Base-by-base conservation (phyloP, 2,888 invertebrate species). In the Eristalinus aeneus region DNA sequence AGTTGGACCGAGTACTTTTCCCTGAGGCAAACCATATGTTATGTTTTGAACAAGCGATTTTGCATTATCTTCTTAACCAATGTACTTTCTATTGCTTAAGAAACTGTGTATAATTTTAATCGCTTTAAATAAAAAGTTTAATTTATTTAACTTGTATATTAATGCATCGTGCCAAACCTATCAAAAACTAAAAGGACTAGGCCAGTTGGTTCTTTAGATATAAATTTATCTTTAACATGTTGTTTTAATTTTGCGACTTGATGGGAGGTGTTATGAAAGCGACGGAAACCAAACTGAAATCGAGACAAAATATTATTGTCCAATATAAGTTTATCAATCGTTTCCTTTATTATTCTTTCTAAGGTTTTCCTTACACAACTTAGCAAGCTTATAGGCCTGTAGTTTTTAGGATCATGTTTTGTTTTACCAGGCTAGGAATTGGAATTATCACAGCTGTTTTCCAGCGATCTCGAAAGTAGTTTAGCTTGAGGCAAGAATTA, bases 401-500 rank as follows among this genome's bases (percentile, higher is more conserved):
- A 68, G 68, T 34, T 68, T 20, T 34, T 68, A 2, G 34, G 10
- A 11, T 58, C 22, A 16, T 54, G 10, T 54, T 54, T 67, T 22
- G 54, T 20, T 27, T 54, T 67, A 23, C 16, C 67, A 2, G 67
- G 67, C 2, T 67, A 54, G 31, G 53, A 16, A 67, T 67, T 31
- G 54, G 67, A 27, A 67, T 67, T 12, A 68, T n/a, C 10, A 68
- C 10, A 32, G 68, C 68, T 56, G 22, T 56, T 68, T 56, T 56
- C 65, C 68, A 34, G 20, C 27, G n/a, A n/a, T 68, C 34, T 5
- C 56, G 68, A 56, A 56, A 68, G 20, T 68, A 65, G 31, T 27
- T 46, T 22, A 27, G 53, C 27, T 53, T 65, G 8, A 65, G 53
- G 46, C 65, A 65, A 27, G 16, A 11, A 31, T 65, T 65, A 27